phyloP scores from a whole-genome alignment of 2,797 vertebrate genomes.

The Notolabrus celidotus region DNA sequence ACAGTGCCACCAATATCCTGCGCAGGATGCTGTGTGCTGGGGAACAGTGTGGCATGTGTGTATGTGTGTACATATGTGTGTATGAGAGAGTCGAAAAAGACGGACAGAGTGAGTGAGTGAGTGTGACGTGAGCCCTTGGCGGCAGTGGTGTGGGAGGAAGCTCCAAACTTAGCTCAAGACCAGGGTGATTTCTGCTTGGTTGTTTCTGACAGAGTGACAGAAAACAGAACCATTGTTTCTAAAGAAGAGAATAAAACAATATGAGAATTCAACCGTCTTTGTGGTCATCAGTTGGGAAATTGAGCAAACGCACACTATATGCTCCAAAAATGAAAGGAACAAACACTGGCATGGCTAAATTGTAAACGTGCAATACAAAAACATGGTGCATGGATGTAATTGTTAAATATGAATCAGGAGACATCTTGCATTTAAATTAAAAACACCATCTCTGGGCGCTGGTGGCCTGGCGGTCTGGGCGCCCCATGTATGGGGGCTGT shows the following conservation, averaged over 20 bases:
- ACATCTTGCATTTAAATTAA: no score
- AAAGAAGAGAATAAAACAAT: conserved; percentile 66
- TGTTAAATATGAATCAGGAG: neutral
- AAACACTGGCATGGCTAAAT: no score
- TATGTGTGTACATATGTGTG: conserved; percentile 46
- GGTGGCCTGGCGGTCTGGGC: no score
- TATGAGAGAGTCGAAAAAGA: conserved; percentile 27
- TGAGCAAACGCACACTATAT: no score
- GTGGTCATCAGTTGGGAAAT: no score
- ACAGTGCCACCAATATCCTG: conserved; percentile 64
- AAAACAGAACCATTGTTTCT: conserved; percentile 64
- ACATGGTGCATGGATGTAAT: no score
- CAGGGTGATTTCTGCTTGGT: conserved; percentile 57
- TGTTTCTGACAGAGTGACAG: conserved; percentile 64
- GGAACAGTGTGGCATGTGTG: conserved; percentile 28
- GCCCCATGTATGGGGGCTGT: no score
- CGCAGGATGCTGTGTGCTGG: conserved; percentile 58
- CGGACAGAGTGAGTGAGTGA: conserved; percentile 48
- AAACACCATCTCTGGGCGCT: no score
- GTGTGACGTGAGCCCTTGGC: conserved; percentile 61
- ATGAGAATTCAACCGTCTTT: conserved; percentile 24
- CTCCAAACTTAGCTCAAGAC: conserved; percentile 63
- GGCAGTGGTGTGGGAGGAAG: conserved; percentile 47
- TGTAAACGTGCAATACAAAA: no score
- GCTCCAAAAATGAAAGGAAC: no score